phyloP scores from a whole-genome alignment of 2,113 vertebrate species.

The Sitta europaea region DNA sequence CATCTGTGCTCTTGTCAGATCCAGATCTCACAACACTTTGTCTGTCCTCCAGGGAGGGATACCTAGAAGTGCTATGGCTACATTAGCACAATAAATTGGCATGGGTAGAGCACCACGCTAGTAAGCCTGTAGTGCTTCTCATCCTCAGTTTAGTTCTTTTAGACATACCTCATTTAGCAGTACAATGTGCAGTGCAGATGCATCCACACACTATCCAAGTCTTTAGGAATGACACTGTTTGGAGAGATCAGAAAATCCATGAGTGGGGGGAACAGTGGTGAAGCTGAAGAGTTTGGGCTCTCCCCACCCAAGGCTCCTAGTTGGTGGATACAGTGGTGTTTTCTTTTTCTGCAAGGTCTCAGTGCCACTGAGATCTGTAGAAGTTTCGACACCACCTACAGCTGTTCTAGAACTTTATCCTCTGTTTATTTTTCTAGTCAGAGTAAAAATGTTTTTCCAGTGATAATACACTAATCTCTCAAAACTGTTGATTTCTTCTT shows the following conservation, averaged over 20 bases:
- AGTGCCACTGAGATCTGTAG: not conserved
- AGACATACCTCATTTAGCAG: not conserved
- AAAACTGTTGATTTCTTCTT: not conserved
- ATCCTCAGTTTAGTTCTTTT: constrained; percentile 26
- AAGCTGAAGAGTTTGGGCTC: not conserved
- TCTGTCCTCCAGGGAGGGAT: constrained; percentile 7
- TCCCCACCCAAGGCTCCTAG: not conserved
- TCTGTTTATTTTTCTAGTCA: not conserved
- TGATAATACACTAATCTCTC: not conserved
- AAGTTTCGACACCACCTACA: not conserved
- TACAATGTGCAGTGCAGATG: not conserved
- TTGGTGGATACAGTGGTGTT: not conserved
- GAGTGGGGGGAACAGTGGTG: not conserved
- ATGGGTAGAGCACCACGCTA: constrained; percentile 4
- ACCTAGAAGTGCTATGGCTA: not conserved
- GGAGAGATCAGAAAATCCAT: not conserved
- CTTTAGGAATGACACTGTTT: not conserved
- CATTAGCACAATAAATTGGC: constrained; percentile 14
- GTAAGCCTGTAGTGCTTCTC: constrained; percentile 7
- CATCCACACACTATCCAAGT: not conserved
- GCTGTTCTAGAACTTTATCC: not conserved
- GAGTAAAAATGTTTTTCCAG: not conserved
- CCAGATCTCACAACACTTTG: not conserved
- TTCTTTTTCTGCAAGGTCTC: not conserved
- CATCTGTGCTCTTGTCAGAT: constrained; percentile 10